Evolutionary conservation across 2,888 invertebrate genomes (phyloP).

Genomic region (Drosophila rubida): DNA sequence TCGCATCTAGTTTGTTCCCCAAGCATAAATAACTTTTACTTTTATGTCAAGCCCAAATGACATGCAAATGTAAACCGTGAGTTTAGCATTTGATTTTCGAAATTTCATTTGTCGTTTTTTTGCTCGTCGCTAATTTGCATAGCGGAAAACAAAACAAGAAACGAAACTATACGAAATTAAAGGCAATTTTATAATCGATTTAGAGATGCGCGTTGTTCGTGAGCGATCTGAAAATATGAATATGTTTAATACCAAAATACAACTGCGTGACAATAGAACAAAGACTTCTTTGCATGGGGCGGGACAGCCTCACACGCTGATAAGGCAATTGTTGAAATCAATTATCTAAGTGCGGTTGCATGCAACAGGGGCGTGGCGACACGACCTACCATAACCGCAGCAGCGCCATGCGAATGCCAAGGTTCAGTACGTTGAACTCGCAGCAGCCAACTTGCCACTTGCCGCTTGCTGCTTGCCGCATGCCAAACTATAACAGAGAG

Average conservation of each 20-base stretch:
- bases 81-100: conserved; percentile 47
- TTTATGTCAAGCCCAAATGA: conserved; percentile 52
- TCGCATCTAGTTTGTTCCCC: conserved; percentile 9
- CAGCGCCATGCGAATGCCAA: conserved; percentile 5
- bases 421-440: conserved; percentile 62
- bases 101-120: conserved; percentile 50
- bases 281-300: too few species aligned
- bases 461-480: conserved; percentile 30
- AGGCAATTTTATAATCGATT: conserved; percentile 33
- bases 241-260: neutral
- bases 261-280: conserved; percentile 9
- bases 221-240: conserved; percentile 8
- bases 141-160: conserved; percentile 25
- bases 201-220: conserved; percentile 28
- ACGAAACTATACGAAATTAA: conserved; percentile 32
- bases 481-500: conserved; percentile 59
- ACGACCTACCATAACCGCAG: conserved; percentile 15
- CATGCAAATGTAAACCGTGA: conserved; percentile 56
- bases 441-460: conserved; percentile 37
- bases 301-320: conserved; percentile 16
- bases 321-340: conserved; percentile 45
- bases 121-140: conserved; percentile 66
- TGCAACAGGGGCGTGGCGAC: conserved; percentile 52
- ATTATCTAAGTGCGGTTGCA: conserved; percentile 33
- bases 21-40: conserved; percentile 75